Evolutionary conservation across 2,797 vertebrate genomes (phyloP), one percentile per base, ranked within the genome.

Genomic region (Muraenolepis orangiensis): DNA sequence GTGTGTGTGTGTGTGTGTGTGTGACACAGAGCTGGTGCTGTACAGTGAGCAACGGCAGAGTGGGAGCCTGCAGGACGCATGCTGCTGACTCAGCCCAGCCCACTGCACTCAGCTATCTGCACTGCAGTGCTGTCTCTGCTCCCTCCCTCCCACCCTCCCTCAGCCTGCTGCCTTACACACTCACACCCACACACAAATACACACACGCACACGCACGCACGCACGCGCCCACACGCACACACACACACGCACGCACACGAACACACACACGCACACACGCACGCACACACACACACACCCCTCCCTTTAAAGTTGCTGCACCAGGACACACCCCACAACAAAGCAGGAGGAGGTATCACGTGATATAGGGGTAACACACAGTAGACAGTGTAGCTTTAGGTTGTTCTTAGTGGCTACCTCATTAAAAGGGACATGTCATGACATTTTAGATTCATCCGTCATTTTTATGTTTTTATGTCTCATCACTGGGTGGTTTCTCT

Each of bases 61-160:
- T 84, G 83, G 84, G 87, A 88, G 88, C 82, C 89, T 87, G 79
- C 85, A 87, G 90, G 89, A 89, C 90, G 80, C 88, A 85, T 84
- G 86, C 86, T 92, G 92, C 92, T 94, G 92, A 94, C 87, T 93
- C 93, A 93, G 91, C 89, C 88, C 78, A 81, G 87, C 86, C 90
- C 89, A 87, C 91, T 92, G 93, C 91, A 92, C 91, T 89, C 89
- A 90, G 91, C 87, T 90, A 92, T 91, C 92, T 93, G 92, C 92
- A 93, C 90, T 92, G 92, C 92, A 94, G 93, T 92, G 89, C 89
- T 89, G 88, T 87, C 84, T 89, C 84, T 78, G 79, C 80, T 77
- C 73, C 34, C 78, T 73, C 72, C 29, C 74, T 66, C 20, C 29
- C 80, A n/a, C 42, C 40, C 80, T 82, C 64, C 76, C 73, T 90